Evolutionary conservation across 2,797 vertebrate species (phyloP).

Genomic region (Amblyopsis hoosieri): DNA sequence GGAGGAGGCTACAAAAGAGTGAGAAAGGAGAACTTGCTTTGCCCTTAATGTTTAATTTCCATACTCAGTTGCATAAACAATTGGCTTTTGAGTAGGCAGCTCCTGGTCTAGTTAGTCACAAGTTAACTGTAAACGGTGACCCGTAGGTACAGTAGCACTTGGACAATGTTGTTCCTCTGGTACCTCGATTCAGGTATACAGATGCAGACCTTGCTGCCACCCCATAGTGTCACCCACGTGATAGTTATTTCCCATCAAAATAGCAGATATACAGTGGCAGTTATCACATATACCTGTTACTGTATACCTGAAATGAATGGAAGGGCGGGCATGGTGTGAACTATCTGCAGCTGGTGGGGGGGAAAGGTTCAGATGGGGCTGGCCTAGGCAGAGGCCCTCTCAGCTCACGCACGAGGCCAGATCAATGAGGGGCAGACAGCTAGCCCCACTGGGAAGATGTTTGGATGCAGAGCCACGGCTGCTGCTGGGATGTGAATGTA

Average conservation of each 20-base stretch:
- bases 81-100: too few relatives aligned
- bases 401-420: slow-evolving; percentile 50
- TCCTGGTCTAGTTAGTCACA: too few relatives aligned
- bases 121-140: too few relatives aligned
- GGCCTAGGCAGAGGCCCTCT: slow-evolving; percentile 55
- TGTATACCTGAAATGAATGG: slow-evolving; percentile 48
- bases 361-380: slow-evolving; percentile 50
- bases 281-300: slow-evolving; percentile 35
- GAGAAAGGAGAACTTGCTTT: neutral
- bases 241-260: slow-evolving; percentile 30
- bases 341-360: slow-evolving; percentile 34
- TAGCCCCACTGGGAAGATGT: slow-evolving; percentile 48
- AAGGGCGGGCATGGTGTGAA: slow-evolving; percentile 36
- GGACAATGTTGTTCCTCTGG: too few relatives aligned
- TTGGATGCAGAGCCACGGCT: slow-evolving; percentile 58
- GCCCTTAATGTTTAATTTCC: neutral
- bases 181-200: too few relatives aligned
- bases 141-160: too few relatives aligned
- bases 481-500: slow-evolving; percentile 54
- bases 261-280: slow-evolving; percentile 19
- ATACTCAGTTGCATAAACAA: too few relatives aligned
- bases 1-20: neutral
- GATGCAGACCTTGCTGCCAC: slow-evolving; percentile 17
- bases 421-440: slow-evolving; percentile 67
- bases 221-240: slow-evolving; percentile 5